Conservation (phyloP, 1,140 invertebrate genomes). For the honey bee (Apis mellifera) region Amel_HAv3.1 CM009941.2:12720501-12721000, state of each 20-base stretch:
- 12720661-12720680: slow-evolving; percentile 53
- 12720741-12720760: slow-evolving; percentile 75
- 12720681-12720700: slow-evolving; percentile 54
- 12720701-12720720: slow-evolving; percentile 69
- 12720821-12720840: slow-evolving; percentile 34
- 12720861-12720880: no score
- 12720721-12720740: slow-evolving; percentile 79
- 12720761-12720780: slow-evolving; percentile 76
- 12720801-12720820: slow-evolving; percentile 71
- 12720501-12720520: no score
- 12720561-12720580: not conserved
- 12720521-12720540: no score
- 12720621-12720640: slow-evolving; percentile 6
- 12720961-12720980: no score
- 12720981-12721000: no score
- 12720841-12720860: slow-evolving; percentile 9
- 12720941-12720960: no score
- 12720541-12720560: not conserved
- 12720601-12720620: not conserved
- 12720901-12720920: no score
- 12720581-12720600: not conserved
- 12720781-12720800: slow-evolving; percentile 55
- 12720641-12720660: no score
- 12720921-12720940: no score
- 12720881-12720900: no score